phyloP scores from a whole-genome alignment of 2,888 invertebrate species.

The Pammene aurita region DNA sequence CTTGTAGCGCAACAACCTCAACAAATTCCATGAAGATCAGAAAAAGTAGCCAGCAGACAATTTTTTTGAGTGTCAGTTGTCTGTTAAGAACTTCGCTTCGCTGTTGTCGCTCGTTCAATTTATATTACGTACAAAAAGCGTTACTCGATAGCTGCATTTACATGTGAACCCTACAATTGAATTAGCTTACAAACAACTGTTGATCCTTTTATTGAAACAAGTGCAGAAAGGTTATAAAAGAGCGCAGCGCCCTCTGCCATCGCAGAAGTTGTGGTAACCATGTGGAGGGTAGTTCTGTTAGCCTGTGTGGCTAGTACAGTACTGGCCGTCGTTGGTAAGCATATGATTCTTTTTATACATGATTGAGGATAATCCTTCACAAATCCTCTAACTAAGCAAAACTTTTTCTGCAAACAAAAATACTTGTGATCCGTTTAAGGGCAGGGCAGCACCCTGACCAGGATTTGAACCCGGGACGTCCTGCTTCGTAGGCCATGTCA shows the following conservation, averaged over 20 bases:
- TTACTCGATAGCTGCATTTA: not conserved
- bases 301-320: not conserved
- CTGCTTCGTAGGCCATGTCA: no score
- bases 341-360: not conserved
- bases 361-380: not conserved
- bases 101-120: not conserved
- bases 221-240: not conserved
- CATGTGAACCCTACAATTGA: not conserved
- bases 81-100: no score
- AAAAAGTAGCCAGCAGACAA: no score
- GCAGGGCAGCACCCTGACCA: no score
- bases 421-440: no score
- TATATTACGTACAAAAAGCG: no score
- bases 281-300: not conserved
- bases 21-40: no score
- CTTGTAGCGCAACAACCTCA: no score
- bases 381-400: no score
- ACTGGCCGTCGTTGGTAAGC: not conserved
- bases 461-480: no score
- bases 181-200: not conserved
- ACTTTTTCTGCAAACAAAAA: no score
- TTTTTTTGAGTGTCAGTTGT: no score
- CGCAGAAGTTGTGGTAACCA: not conserved
- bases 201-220: not conserved
- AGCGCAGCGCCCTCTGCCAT: not conserved